Percentiles rank a stretch among this genome's conserved stretches.
phyloP scores from a whole-genome alignment of 2,888 invertebrate genomes.

The Melanostoma mellinum region DNA sequence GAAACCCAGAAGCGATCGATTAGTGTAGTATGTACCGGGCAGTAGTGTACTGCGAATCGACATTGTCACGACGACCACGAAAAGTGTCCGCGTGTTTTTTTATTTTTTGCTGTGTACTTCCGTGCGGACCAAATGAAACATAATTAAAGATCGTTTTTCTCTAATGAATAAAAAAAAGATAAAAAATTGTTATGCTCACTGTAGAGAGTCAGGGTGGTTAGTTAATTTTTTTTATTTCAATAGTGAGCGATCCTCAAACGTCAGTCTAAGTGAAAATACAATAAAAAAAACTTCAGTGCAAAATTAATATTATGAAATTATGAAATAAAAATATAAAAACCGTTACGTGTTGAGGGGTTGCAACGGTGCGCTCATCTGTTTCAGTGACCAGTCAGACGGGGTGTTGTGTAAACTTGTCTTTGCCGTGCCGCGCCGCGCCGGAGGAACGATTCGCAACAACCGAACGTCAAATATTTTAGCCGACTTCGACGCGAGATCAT shows the following conservation, averaged over 20 bases:
- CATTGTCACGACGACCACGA: slow-evolving; percentile 58
- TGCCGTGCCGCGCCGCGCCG: slow-evolving; percentile 5
- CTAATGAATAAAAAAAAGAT: slow-evolving; percentile 11
- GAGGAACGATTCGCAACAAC: slow-evolving; percentile 19
- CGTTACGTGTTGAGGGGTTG: not conserved
- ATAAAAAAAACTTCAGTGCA: slow-evolving; percentile 7
- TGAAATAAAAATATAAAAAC: slow-evolving; percentile 11
- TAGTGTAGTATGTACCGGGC: slow-evolving; percentile 52
- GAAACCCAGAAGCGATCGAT: slow-evolving; percentile 69
- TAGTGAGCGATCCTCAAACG: not conserved
- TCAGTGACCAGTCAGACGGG: slow-evolving; percentile 39
- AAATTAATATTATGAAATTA: slow-evolving; percentile 24
- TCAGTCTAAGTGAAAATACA: slow-evolving; percentile 18
- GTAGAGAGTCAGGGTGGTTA: too few relatives aligned
- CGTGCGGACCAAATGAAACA: slow-evolving; percentile 35
- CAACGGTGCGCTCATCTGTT: slow-evolving; percentile 18
- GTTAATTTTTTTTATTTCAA: too few relatives aligned
- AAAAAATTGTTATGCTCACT: not conserved
- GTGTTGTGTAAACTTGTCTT: slow-evolving; percentile 60
- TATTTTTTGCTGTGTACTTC: not conserved
- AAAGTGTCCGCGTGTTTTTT: slow-evolving; percentile 38
- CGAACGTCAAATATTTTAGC: slow-evolving; percentile 59
- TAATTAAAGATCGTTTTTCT: slow-evolving; percentile 19
- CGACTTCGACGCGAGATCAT: slow-evolving; percentile 54
- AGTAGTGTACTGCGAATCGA: slow-evolving; percentile 59